Evolutionary conservation across 2,797 vertebrate genomes (phyloP).

Genomic region (Dicrostonyx torquatus): DNA sequence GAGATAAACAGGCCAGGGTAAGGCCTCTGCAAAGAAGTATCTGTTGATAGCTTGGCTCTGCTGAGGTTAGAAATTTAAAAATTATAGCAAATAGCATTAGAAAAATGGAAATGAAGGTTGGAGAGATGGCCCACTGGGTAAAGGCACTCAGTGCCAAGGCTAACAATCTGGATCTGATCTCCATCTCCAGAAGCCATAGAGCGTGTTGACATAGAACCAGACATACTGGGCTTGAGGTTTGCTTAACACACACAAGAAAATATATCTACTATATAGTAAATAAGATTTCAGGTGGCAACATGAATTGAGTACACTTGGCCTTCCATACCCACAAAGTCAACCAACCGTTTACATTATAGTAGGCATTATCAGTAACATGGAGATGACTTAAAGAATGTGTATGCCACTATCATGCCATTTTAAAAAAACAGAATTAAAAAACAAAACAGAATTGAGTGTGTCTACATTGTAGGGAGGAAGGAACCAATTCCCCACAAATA

Average conservation of each 20-base stretch:
- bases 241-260: not conserved
- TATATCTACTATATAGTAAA: not conserved
- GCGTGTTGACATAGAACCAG: not conserved
- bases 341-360: not conserved
- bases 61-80: not conserved
- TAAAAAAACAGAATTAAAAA: no score
- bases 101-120: not conserved
- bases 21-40: not conserved
- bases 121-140: not conserved
- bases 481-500: not conserved
- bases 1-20: conserved; percentile 4
- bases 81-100: not conserved
- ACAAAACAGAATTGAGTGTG: not conserved
- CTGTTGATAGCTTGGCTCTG: not conserved
- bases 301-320: not conserved
- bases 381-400: not conserved
- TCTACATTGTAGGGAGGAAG: no score
- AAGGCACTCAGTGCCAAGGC: not conserved
- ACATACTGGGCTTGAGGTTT: not conserved
- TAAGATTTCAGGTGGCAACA: not conserved
- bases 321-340: not conserved
- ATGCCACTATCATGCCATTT: not conserved
- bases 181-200: not conserved
- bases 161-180: not conserved
- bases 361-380: not conserved